phyloP scores from a whole-genome alignment of 2,113 vertebrate genomes.

The Casuarius casuarius region DNA sequence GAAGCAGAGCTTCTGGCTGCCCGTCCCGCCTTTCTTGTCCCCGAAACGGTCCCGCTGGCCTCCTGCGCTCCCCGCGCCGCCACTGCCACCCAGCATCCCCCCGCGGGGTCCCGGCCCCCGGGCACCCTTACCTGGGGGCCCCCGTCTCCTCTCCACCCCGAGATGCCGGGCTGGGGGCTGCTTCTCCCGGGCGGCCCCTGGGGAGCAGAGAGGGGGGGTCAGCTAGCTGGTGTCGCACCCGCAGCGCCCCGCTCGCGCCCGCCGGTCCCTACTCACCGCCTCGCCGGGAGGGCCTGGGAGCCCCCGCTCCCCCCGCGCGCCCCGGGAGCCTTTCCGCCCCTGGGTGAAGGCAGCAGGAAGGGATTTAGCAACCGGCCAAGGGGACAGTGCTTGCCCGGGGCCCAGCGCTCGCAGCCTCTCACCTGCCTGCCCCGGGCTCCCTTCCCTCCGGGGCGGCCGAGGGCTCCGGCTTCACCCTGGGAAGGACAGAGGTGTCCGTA shows the following conservation, averaged over 20 bases:
- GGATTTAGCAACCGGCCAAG: neutral
- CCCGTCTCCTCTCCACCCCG: neutral
- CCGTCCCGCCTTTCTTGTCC: too few relatives aligned
- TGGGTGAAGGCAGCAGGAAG: neutral
- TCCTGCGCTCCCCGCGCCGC: neutral
- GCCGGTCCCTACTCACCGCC: neutral
- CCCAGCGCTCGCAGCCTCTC: neutral
- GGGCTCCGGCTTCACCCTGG: neutral
- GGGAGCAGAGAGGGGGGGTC: neutral
- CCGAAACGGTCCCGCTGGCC: neutral
- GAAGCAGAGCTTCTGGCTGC: neutral
- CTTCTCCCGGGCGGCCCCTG: neutral
- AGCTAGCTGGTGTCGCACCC: neutral
- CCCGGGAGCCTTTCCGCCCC: neutral
- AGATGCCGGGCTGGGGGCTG: accelerated
- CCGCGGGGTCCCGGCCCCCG: neutral
- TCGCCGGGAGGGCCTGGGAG: neutral
- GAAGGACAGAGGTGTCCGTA: neutral
- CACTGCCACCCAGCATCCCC: neutral
- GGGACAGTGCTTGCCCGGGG: accelerated
- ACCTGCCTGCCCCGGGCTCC: neutral
- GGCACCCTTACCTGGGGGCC: neutral
- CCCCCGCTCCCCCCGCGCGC: neutral
- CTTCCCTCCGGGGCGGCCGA: neutral
- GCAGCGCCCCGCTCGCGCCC: accelerated